Percentiles rank a stretch among this genome's conserved stretches.
These are phyloP conservation scores for Dermatophagoides farinae DNA, from an alignment of 1,140 invertebrate species.

Conservation along the genomic window DNA sequence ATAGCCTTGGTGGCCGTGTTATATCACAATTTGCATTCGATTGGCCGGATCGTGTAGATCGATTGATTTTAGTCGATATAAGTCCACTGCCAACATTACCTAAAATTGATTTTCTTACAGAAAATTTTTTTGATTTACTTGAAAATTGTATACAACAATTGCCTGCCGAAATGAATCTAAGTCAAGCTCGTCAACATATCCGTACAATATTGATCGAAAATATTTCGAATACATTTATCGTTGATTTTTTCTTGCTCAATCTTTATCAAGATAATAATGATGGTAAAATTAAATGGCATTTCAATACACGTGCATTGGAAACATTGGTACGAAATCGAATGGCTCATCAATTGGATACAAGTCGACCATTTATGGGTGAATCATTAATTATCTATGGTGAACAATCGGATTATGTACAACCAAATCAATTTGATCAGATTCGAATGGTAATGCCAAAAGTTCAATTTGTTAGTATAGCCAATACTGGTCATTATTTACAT, in stretches of 20 bases:
- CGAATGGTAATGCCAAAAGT: not conserved
- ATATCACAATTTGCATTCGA: slow-evolving; percentile 3
- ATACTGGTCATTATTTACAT: slow-evolving; percentile 9
- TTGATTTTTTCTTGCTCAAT: not conserved
- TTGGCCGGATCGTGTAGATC: slow-evolving; percentile 5
- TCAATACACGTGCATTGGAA: not conserved
- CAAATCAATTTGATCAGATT: slow-evolving; percentile 5
- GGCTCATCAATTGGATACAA: not conserved
- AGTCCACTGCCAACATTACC: not conserved
- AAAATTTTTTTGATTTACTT: not conserved
- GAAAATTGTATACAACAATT: not conserved
- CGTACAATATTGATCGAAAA: not conserved
- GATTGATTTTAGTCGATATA: slow-evolving; percentile 3
- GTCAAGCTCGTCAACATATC: not conserved
- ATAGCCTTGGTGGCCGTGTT: slow-evolving; percentile 8
- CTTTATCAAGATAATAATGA: not conserved
- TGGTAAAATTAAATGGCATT: not conserved
- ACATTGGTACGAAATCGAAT: not conserved
- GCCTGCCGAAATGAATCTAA: not conserved
- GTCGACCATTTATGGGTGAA: not conserved
- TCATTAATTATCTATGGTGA: not conserved
- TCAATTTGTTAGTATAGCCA: not conserved
- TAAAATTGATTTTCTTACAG: not conserved
- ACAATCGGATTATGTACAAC: not conserved
- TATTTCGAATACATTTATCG: not conserved